Evolutionary conservation across 2,113 vertebrate genomes (phyloP).

Genomic region (Indicator indicator): DNA sequence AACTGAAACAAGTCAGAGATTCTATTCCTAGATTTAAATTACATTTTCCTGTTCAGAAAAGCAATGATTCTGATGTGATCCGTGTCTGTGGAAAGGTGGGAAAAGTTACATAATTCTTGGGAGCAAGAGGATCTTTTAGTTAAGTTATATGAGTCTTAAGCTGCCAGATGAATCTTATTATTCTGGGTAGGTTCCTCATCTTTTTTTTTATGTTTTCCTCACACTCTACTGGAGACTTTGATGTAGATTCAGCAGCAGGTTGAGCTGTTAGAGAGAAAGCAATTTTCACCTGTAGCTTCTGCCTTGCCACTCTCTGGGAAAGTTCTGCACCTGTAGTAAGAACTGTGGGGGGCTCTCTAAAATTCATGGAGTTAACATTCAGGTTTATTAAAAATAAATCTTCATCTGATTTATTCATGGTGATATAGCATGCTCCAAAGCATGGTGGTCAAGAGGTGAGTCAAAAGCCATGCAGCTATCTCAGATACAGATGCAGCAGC

Average conservation of each 20-base stretch:
- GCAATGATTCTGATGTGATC: neutral
- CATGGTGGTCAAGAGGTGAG: neutral
- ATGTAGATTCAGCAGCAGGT: neutral
- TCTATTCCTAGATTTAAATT: neutral
- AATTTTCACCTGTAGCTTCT: neutral
- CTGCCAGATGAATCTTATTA: neutral
- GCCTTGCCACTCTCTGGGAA: neutral
- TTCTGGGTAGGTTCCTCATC: neutral
- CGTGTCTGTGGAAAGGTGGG: neutral
- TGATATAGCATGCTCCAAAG: neutral
- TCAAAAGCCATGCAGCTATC: neutral
- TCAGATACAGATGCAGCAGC: neutral
- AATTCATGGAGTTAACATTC: neutral
- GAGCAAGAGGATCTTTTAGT: neutral
- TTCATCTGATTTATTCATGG: neutral
- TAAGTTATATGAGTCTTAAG: neutral
- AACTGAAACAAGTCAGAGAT: too few relatives aligned
- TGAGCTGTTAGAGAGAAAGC: neutral
- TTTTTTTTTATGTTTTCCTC: constrained; percentile 3
- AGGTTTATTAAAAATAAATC: neutral
- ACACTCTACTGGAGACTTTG: neutral
- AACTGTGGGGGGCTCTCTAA: neutral
- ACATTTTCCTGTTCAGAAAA: constrained; percentile 1
- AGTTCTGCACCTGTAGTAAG: fast-evolving
- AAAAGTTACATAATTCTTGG: constrained; percentile 8